Base-by-base conservation (phyloP, 2,888 invertebrate species). In the Romanomermis culicivorax region DNA sequence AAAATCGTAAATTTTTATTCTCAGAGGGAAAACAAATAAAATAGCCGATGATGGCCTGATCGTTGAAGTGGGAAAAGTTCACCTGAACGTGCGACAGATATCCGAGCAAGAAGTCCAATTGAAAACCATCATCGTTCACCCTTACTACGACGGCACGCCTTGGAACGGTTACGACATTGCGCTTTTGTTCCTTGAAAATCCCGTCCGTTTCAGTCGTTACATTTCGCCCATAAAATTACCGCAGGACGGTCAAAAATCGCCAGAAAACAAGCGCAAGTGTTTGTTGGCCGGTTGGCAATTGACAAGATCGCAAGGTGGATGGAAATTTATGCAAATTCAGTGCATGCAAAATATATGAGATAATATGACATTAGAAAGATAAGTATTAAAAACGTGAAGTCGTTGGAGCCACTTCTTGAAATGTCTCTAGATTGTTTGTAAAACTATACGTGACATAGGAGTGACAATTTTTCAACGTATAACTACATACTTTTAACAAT, bases 211-310 rank as follows among this genome's bases (percentile, higher is more conserved):
- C 36, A 17, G 17, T 17, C 17, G 11, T 36, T 36, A 11, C 17
- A 36, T 36, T 36, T 7, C 36, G 7, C 36, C 36, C 7, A 36
- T 36, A 36, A 17, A 7, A 11, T 17, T 36, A 17, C 11, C 36
- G 7, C 17, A 7, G 17, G 7, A 11, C 11, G 17, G 14, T 54
- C 26, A n/a, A 52, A 55, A 26, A 55, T 55, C 53, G 23, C n/a
- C n/a, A n/a, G 17, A 4, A 50, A 53, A 52, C 27, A 29, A 53
- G 24, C 47, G 17, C 50, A 51, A 53, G 20, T 53, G 26, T 53
- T 53, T 53, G 25, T 51, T 54, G 54, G 54, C 14, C 11, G 54
- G 24, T 23, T 53, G 36, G 36, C 36, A 36, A 17, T 17, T 36
- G 17, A 36, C 36, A 11, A 7, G 36, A n/a, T n/a, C n/a, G n/a